Percentiles rank a stretch among this genome's conserved stretches.
These are phyloP conservation scores for Tetragnatha versicolor DNA, from an alignment of 1,140 invertebrate species.

Conservation along the genomic window DNA sequence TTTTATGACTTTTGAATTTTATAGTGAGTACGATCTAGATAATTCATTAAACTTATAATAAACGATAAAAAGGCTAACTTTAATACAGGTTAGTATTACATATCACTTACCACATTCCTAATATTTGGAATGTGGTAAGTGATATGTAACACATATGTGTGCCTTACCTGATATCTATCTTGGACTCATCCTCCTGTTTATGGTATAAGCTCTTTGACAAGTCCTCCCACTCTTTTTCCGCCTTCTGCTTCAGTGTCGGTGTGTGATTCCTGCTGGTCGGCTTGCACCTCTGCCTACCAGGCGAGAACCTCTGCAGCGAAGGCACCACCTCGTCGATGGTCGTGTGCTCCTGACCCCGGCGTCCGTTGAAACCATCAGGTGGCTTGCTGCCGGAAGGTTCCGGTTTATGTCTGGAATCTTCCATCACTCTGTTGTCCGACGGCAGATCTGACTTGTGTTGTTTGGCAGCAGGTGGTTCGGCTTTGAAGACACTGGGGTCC, in stretches of 20 bases:
- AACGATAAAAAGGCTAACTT: too few species aligned
- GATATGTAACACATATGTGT: too few species aligned
- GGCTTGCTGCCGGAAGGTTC: neutral
- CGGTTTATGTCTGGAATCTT: neutral
- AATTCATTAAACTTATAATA: too few species aligned
- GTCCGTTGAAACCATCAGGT: neutral
- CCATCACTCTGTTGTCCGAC: neutral
- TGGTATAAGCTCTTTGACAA: constrained; percentile 1
- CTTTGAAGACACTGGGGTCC: constrained; percentile 12
- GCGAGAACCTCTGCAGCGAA: constrained; percentile 38
- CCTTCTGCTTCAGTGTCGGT: constrained; percentile 1
- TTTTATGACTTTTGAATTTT: too few species aligned
- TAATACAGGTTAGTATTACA: too few species aligned
- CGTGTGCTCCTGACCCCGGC: neutral
- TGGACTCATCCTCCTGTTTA: constrained; percentile 19
- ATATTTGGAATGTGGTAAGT: too few species aligned
- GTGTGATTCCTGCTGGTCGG: neutral
- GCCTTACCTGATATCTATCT: constrained; percentile 44
- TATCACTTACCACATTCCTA: too few species aligned
- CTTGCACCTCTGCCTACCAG: constrained; percentile 9
- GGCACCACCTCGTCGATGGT: constrained; percentile 27
- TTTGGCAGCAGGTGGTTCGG: neutral
- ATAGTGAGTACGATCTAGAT: too few species aligned
- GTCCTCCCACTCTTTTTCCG: constrained; percentile 26
- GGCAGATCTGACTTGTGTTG: neutral